Percentiles rank a stretch among this genome's conserved stretches.
phyloP scores from a whole-genome alignment of 1,140 invertebrate species.

The Babylonia areolata region DNA sequence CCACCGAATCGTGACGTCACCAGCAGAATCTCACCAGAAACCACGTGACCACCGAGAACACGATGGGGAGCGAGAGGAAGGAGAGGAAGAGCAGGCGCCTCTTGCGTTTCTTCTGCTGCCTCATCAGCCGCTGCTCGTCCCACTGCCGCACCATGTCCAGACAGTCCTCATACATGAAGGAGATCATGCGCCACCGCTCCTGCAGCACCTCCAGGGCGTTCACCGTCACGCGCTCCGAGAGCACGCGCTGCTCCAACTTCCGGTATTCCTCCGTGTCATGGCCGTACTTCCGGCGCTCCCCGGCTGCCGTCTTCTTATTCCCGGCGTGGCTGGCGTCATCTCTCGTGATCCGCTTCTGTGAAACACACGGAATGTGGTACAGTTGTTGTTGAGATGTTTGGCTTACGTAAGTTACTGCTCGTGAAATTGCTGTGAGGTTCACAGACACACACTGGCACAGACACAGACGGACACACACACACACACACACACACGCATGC shows the following conservation, averaged over 20 bases:
- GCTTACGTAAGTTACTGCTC: too few relatives aligned
- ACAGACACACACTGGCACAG: neutral
- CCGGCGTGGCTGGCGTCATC: slow-evolving; percentile 45
- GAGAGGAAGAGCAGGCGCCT: slow-evolving; percentile 17
- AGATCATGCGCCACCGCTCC: slow-evolving; percentile 64
- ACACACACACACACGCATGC: neutral
- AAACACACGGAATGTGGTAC: too few relatives aligned
- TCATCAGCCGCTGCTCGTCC: slow-evolving; percentile 16
- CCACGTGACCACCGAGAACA: slow-evolving; percentile 19
- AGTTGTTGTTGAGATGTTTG: too few relatives aligned
- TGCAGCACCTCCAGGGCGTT: slow-evolving; percentile 58
- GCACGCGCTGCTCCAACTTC: slow-evolving; percentile 51
- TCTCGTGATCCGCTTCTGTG: slow-evolving; percentile 54
- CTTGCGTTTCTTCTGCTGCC: neutral
- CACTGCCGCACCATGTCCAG: slow-evolving; percentile 47
- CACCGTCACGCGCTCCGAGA: slow-evolving; percentile 51
- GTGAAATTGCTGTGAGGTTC: too few relatives aligned
- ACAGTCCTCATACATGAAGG: slow-evolving; percentile 66
- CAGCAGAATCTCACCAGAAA: slow-evolving; percentile 3
- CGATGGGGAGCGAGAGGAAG: slow-evolving; percentile 5
- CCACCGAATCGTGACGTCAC: neutral
- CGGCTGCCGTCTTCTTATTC: too few relatives aligned
- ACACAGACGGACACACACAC: neutral
- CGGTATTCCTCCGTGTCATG: slow-evolving; percentile 52
- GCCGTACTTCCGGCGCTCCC: slow-evolving; percentile 48